Evolutionary conservation across 37 sponge, comb jelly and placozoan genomes (phyloP), one percentile per base, ranked within the genome.

Genomic region (Halichondria panicea): DNA sequence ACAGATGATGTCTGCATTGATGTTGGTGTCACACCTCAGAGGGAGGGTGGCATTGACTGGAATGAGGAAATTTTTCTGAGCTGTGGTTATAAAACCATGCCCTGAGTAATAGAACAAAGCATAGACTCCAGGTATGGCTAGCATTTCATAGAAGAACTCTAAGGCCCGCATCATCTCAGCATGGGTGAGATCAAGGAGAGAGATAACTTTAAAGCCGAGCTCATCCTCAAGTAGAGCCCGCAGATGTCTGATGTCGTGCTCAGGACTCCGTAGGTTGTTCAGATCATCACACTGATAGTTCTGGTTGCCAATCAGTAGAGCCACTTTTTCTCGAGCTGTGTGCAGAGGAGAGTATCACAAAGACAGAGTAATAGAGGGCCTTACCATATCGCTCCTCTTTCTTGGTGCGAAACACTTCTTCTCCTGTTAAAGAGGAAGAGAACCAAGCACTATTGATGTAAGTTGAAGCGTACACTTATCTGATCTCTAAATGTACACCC

Each of bases 61-160:
- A 38, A 89, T 78, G 22, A 89, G 72, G 66, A 72, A 89, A 31
- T 54, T 53, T 3, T 41, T 61, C 11, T 5, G 7, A 21, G 37
- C 68, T 4, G 31, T 44, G 52, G 7, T 42, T 0, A 28, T 31
- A 39, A 89, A 89, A 3, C 89, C 89, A 45, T 89, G 89, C 1
- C 89, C 89, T 38, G 84, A 70, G 60, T 54, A 89, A 57, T 82
- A 89, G 74, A 89, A 89, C 43, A 84, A 35, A 18, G 60, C 79
- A 50, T 89, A 89, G 22, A 78, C 41, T 7, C 83, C 84, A 22
- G 74, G 19, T 1, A 81, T 80, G 12, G 50, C 6, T 31, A 71
- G 62, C 13, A 74, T n/a, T 34, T 39, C 22, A 41, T 55, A 79
- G 39, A 86, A 67, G 40, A 24, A 9, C 1, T 68, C 54, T 34